Conservation (phyloP, 2,888 invertebrate species). For the Ernsta delagoae region DNA sequence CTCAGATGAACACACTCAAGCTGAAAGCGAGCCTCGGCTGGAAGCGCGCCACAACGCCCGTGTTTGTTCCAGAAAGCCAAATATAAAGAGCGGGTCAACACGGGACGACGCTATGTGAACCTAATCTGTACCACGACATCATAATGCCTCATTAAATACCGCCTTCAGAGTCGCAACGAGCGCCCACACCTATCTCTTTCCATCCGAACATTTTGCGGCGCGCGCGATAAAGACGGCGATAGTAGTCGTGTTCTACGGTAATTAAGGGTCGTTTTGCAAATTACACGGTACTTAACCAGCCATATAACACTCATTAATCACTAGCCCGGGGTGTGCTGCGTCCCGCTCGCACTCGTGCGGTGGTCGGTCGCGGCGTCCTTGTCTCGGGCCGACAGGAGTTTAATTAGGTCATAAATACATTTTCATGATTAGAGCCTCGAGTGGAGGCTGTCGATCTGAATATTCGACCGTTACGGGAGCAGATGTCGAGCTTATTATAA, state of each 20-base stretch:
- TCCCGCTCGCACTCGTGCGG: conserved; percentile 58
- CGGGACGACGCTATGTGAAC: conserved; percentile 50
- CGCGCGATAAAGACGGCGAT: conserved; percentile 68
- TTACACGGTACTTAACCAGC: conserved; percentile 91
- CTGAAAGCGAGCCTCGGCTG: conserved; percentile 43
- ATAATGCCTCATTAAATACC: conserved; percentile 84
- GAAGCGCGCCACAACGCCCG: conserved; percentile 50
- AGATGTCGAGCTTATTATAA: conserved; percentile 56
- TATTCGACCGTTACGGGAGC: conserved; percentile 46
- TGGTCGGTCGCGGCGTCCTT: conserved; percentile 49
- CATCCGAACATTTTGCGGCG: conserved; percentile 45
- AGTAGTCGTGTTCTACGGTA: conserved; percentile 82
- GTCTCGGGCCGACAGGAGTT: conserved; percentile 72
- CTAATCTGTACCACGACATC: conserved; percentile 81
- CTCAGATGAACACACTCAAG: conserved; percentile 8
- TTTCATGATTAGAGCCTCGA: conserved; percentile 77
- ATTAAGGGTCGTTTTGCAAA: conserved; percentile 91
- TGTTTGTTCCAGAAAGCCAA: conserved; percentile 67
- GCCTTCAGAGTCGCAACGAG: conserved; percentile 72
- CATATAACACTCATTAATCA: conserved; percentile 89
- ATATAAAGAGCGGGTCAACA: conserved; percentile 72
- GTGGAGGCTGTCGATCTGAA: conserved; percentile 53
- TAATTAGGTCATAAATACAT: conserved; percentile 85
- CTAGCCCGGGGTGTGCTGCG: conserved; percentile 60
- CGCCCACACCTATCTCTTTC: conserved; percentile 61